Conservation (phyloP, 2,888 invertebrate species). For the Drosophila mulleri region DNA sequence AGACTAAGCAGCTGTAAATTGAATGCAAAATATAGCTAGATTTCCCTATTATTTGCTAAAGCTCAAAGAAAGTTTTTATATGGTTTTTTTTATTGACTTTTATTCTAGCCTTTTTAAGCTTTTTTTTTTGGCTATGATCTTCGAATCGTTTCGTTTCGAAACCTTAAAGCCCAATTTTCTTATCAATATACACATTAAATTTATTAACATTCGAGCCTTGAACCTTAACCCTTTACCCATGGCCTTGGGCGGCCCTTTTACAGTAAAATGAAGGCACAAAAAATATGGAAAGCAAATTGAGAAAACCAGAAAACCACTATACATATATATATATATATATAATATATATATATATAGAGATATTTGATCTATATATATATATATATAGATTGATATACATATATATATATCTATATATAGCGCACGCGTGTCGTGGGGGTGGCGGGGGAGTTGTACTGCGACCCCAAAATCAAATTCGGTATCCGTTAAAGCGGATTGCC, state of each 20-base stretch:
- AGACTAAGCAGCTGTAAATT: no score
- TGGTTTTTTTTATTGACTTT: no score
- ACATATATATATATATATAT: background rate
- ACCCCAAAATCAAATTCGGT: conserved; percentile 1
- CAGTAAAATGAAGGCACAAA: conserved; percentile 5
- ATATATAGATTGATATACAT: background rate
- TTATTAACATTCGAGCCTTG: conserved; percentile 50
- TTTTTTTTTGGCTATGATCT: background rate
- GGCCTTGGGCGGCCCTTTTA: background rate
- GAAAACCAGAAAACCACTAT: conserved; percentile 15
- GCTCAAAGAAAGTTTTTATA: no score
- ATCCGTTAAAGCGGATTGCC: background rate
- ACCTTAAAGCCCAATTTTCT: background rate
- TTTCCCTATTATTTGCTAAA: no score
- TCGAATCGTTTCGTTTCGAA: background rate
- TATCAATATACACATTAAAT: conserved; percentile 52
- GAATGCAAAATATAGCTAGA: background rate
- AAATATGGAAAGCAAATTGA: conserved; percentile 10
- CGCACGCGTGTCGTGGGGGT: background rate
- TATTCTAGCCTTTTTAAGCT: background rate
- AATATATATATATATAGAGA: background rate
- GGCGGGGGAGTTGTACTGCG: background rate
- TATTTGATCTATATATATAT: background rate
- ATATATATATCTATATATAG: background rate
- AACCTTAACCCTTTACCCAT: conserved; percentile 1